Evolutionary conservation across 1,140 invertebrate species (phyloP).

Genomic region (Drosophila simulans): DNA sequence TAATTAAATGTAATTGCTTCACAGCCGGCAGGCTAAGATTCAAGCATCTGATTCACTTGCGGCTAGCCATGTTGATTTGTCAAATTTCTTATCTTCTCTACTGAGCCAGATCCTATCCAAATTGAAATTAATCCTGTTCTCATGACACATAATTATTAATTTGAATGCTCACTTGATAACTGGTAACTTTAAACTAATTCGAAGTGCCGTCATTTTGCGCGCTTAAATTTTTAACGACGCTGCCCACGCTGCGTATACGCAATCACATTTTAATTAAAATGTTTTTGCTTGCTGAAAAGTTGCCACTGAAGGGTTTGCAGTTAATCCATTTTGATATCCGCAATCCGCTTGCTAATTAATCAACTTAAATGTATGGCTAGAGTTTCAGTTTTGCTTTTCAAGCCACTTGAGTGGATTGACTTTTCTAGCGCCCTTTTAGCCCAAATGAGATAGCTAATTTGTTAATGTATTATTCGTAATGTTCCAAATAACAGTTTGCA

Average conservation of each 20-base stretch:
- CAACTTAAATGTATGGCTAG: slow-evolving; percentile 48
- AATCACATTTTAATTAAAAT: slow-evolving; percentile 57
- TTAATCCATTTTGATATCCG: slow-evolving; percentile 45
- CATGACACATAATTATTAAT: slow-evolving; percentile 12
- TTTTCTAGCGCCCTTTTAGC: not conserved
- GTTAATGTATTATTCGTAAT: not conserved
- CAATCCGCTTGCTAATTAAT: slow-evolving; percentile 65
- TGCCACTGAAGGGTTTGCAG: slow-evolving; percentile 1
- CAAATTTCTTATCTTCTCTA: slow-evolving; percentile 7
- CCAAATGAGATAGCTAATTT: not conserved
- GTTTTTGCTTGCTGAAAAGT: slow-evolving; percentile 5
- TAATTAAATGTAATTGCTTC: slow-evolving; percentile 69
- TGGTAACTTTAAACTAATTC: slow-evolving; percentile 19
- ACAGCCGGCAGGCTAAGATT: slow-evolving; percentile 30
- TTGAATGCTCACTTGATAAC: slow-evolving; percentile 8
- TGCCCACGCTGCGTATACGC: slow-evolving; percentile 54
- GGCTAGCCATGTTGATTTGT: slow-evolving; percentile 22
- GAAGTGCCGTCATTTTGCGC: not conserved
- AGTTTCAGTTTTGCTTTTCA: not conserved
- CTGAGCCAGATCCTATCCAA: not conserved
- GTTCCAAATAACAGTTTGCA: not conserved
- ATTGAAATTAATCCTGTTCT: not conserved
- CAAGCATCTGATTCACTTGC: slow-evolving; percentile 23
- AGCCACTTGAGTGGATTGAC: not conserved
- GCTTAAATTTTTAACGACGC: slow-evolving; percentile 24